phyloP scores from a whole-genome alignment of 2,888 invertebrate species.

The Pemphredon lugubris region DNA sequence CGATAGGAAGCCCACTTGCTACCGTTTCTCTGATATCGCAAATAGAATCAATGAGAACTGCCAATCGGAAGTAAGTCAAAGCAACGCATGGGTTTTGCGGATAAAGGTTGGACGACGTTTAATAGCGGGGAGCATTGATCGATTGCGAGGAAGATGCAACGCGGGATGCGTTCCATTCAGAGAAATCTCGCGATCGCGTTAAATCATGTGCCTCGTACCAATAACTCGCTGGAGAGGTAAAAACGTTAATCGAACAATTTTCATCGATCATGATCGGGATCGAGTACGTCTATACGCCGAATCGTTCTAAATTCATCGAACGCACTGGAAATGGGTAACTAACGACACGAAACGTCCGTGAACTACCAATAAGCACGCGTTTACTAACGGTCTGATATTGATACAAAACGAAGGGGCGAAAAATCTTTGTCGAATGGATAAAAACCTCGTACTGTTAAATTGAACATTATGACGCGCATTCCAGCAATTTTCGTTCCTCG shows the following conservation, averaged over 20 bases:
- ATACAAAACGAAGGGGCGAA: no score
- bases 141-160: slow-evolving; percentile 28
- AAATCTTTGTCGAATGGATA: background rate
- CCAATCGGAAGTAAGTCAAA: slow-evolving; percentile 4
- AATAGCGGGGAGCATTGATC: slow-evolving; percentile 53
- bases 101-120: slow-evolving; percentile 30
- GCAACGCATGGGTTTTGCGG: background rate
- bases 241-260: no score
- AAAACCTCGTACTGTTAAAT: background rate
- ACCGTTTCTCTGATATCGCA: slow-evolving; percentile 16
- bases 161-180: slow-evolving; percentile 19
- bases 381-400: no score
- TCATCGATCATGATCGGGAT: no score
- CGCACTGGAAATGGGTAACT: no score
- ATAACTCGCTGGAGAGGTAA: no score
- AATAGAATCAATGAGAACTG: slow-evolving; percentile 27
- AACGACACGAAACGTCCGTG: no score
- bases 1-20: slow-evolving; percentile 12
- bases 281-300: no score
- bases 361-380: no score
- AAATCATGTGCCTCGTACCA: no score
- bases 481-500: background rate
- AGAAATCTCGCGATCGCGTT: no score
- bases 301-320: no score
- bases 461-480: background rate